phyloP scores from a whole-genome alignment of 1,140 invertebrate species.

The Listronotus bonariensis region DNA sequence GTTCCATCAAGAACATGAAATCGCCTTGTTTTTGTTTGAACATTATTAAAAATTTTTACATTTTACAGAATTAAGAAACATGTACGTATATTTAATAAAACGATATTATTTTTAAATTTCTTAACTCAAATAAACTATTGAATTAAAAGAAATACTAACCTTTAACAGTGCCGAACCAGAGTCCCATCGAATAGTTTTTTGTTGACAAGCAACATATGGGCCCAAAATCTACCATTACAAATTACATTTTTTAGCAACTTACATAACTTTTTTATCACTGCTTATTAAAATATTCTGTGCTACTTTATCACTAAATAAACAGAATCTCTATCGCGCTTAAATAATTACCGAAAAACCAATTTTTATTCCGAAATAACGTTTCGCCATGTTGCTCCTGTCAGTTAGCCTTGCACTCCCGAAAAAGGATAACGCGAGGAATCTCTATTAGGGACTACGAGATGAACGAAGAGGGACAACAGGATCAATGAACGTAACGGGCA shows the following conservation, averaged over 20 bases:
- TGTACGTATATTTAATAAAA: no score
- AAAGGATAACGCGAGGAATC: neutral
- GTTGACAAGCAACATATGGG: neutral
- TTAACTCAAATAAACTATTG: no score
- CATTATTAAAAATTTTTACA: no score
- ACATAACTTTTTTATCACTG: no score
- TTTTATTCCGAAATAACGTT: neutral
- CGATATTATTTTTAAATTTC: no score
- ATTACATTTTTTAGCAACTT: neutral
- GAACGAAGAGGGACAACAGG: neutral
- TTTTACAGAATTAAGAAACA: no score
- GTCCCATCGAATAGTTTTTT: neutral
- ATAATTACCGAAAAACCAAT: neutral
- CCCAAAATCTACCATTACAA: neutral
- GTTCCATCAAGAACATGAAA: no score
- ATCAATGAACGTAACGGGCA: conserved; percentile 3
- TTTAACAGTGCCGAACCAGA: neutral
- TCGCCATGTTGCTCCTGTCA: conserved; percentile 6
- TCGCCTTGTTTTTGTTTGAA: no score
- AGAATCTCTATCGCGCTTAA: neutral
- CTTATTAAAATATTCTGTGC: no score
- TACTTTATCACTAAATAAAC: neutral
- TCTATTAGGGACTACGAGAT: neutral
- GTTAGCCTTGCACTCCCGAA: neutral
- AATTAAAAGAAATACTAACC: no score